Conservation (phyloP, 2,113 vertebrate species). For the Ancistrus triradiatus region DNA sequence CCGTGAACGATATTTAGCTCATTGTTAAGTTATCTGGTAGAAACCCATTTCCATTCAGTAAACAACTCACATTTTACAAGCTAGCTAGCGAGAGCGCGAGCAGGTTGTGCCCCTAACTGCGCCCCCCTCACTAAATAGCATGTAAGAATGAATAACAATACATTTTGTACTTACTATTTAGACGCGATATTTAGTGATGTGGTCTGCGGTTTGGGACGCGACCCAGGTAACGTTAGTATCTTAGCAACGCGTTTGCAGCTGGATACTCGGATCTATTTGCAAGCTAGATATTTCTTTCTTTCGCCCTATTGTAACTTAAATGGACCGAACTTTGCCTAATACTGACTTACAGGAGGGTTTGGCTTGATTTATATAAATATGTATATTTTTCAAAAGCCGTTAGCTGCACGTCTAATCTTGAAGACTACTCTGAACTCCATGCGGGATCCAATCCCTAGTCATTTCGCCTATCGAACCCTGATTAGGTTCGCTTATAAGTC, state of each 20-base stretch:
- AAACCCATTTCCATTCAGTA: too few species aligned
- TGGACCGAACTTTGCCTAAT: too few species aligned
- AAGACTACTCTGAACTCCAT: too few species aligned
- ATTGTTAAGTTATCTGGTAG: too few species aligned
- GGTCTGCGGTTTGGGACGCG: not conserved
- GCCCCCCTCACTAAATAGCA: not conserved
- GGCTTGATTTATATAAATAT: too few species aligned
- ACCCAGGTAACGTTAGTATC: not conserved
- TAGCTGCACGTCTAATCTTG: too few species aligned
- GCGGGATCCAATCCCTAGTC: too few species aligned
- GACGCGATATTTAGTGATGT: not conserved
- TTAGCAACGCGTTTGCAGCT: slow-evolving; percentile 2
- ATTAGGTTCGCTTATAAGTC: not conserved
- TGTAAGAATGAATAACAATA: not conserved
- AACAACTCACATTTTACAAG: not conserved
- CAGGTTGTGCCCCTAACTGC: not conserved
- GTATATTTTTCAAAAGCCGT: too few species aligned
- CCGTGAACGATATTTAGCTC: too few species aligned
- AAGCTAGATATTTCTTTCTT: too few species aligned
- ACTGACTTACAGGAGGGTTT: too few species aligned
- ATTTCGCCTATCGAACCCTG: not conserved
- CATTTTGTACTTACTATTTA: not conserved
- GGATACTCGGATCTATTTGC: not conserved
- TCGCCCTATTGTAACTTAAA: too few species aligned
- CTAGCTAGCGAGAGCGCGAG: not conserved